Evolutionary conservation across 2,888 invertebrate species (phyloP).

Genomic region (Eristalis tenax): DNA sequence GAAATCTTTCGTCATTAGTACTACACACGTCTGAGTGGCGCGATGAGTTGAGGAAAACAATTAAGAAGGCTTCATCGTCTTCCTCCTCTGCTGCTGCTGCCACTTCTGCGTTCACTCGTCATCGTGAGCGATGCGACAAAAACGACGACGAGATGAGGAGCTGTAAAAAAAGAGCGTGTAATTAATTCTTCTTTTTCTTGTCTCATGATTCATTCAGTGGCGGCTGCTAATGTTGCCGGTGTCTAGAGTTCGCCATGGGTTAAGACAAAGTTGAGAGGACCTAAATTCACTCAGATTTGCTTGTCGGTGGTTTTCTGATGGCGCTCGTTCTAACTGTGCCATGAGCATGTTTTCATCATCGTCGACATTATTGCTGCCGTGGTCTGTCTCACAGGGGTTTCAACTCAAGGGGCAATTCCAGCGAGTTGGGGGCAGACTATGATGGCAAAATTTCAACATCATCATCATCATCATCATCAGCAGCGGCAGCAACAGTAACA

Average conservation of each 20-base stretch:
- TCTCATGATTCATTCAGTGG: neutral
- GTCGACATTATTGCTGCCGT: neutral
- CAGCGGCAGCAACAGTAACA: neutral
- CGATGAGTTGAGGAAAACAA: constrained; percentile 31
- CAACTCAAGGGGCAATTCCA: constrained; percentile 11
- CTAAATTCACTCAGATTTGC: constrained; percentile 5
- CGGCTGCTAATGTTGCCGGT: neutral
- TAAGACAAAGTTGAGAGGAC: neutral
- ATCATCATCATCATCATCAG: constrained; percentile 22
- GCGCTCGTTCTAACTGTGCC: constrained; percentile 59
- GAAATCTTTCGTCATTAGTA: constrained; percentile 59
- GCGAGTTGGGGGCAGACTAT: neutral
- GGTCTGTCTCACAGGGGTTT: constrained; percentile 15
- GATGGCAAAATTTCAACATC: constrained; percentile 56
- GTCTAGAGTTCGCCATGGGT: neutral
- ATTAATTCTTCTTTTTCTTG: constrained; percentile 43
- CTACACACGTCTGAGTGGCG: neutral
- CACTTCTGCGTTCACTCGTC: neutral
- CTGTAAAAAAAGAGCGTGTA: constrained; percentile 42
- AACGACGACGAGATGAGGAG: constrained; percentile 15
- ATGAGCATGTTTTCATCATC: constrained; percentile 56
- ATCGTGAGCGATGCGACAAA: constrained; percentile 15
- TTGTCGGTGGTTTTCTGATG: constrained; percentile 19
- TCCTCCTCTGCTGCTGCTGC: no score
- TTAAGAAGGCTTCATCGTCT: constrained; percentile 51